phyloP scores from a whole-genome alignment of 2,113 vertebrate genomes.

The Myocastor coypus region DNA sequence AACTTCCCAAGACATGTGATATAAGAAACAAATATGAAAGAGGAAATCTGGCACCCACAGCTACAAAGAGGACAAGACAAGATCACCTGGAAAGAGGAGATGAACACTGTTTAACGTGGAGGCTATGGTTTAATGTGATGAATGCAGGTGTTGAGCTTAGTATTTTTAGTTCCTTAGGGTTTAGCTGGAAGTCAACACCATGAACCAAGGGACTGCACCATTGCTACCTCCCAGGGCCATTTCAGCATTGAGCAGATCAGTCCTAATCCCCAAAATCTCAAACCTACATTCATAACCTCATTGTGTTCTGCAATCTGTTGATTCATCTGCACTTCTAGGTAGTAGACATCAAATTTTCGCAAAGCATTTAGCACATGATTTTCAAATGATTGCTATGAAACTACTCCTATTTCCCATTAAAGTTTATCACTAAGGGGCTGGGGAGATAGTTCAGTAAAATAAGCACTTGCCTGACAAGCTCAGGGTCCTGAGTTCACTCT shows the following conservation, averaged over 20 bases:
- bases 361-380: neutral
- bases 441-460: too few species aligned
- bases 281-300: neutral
- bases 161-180: neutral
- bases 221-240: neutral
- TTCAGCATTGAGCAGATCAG: neutral
- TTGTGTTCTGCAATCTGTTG: neutral
- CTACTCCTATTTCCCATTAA: neutral
- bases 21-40: neutral
- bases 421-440: neutral
- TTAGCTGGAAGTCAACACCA: neutral
- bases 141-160: rapidly evolving
- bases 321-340: neutral
- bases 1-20: neutral
- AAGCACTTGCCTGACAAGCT: too few species aligned
- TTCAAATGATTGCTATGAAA: neutral
- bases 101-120: neutral
- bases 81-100: neutral
- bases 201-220: neutral
- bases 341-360: neutral
- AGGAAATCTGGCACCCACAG: neutral
- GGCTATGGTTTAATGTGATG: neutral
- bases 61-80: neutral
- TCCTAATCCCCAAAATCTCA: neutral
- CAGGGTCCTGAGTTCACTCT: too few species aligned